Evolutionary conservation across 2,113 vertebrate genomes (phyloP), one percentile per base, ranked within the genome.

Genomic region (Tympanuchus pallidicinctus): DNA sequence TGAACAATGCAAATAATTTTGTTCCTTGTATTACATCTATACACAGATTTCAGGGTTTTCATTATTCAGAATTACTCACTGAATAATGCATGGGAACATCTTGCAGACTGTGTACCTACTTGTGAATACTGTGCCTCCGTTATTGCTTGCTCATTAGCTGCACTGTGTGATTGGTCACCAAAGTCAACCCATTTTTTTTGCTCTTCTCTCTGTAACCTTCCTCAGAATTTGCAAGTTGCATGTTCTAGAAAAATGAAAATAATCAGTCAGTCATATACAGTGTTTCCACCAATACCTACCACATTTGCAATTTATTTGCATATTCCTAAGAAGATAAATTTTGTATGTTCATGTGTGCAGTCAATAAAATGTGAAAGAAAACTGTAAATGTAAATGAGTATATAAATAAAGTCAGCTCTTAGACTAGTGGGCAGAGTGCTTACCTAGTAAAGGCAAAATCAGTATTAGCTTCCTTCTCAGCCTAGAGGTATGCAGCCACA

Each of bases 61-160:
- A 95, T 93, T 96, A 81, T 81, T 91, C 77, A 88, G 80, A 88
- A 81, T 94, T 95, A 89, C 80, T 93, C 65, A 84, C 61, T 92
- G 80, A 93, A 94, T 94, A 94, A 95, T 94, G 52, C 69, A 88
- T 74, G 13, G 69, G 14, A 93, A 90, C 70, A 92, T 71, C 77
- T 86, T 93, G 80, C 69, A 84, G 82, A 47, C 47, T 78, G 30
- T 63, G 45, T 91, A 27, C n/a, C 54, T 77, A 40, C 40, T 82
- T 86, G 50, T 64, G 77, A 78, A 74, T 75, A 65, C 38, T 65
- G 69, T 57, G 47, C 60, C 83, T 54, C 28, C 50, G 28, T 50
- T 82, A 57, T 10, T 78, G 13, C 69, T 85, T 74, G 60, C 38
- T 90, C 70, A 65, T 52, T 36, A 34, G 43, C 10, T 78, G 70